phyloP scores from a whole-genome alignment of 2,113 vertebrate species.

The Glaucidium brasilianum region DNA sequence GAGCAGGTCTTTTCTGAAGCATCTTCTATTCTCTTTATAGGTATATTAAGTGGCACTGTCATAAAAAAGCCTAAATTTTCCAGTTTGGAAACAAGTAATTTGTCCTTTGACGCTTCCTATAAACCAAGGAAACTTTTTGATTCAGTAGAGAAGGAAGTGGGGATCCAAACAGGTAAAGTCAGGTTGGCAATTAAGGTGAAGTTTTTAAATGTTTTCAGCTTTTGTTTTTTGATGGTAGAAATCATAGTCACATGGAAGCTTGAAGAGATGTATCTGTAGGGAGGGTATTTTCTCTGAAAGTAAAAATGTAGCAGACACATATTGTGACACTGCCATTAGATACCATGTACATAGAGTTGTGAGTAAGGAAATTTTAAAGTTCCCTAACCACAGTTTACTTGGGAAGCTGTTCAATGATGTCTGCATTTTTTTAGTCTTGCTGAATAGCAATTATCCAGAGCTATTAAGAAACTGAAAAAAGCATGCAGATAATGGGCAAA shows the following conservation, averaged over 20 bases:
- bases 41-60: neutral
- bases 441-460: neutral
- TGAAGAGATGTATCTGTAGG: neutral
- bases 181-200: neutral
- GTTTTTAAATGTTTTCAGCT: neutral
- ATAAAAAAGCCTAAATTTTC: constrained; percentile 38
- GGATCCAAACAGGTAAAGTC: constrained; percentile 18
- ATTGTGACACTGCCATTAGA: neutral
- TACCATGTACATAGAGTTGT: rapidly evolving
- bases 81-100: neutral
- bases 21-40: constrained; percentile 3
- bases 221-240: neutral
- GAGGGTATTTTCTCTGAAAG: neutral
- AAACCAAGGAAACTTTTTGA: neutral
- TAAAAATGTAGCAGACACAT: neutral
- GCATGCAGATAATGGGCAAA: neutral
- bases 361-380: neutral
- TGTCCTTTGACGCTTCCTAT: neutral
- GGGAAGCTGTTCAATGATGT: neutral
- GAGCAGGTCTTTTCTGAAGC: neutral
- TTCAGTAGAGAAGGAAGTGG: neutral
- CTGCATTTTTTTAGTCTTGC: neutral
- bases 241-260: rapidly evolving
- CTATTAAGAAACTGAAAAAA: neutral
- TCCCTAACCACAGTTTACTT: neutral